These are phyloP conservation scores for Mycalesis mineus DNA, from an alignment of 2,888 invertebrate species.

Conservation along the genomic window DNA sequence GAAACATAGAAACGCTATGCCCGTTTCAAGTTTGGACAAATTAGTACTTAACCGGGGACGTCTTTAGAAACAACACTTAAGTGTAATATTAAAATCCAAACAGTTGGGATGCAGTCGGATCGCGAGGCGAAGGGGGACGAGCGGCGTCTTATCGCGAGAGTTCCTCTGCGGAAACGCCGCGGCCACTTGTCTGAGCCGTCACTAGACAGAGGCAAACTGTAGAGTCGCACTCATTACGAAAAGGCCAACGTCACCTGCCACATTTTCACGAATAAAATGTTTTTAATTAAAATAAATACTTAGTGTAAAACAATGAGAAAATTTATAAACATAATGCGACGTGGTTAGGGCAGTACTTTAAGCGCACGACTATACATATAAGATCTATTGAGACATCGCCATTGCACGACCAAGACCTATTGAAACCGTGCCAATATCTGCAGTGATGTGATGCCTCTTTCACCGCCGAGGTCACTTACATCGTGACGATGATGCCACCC, in stretches of 20 bases:
- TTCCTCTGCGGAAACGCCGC: conserved; percentile 63
- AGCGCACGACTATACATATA: too few species aligned
- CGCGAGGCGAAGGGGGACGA: conserved; percentile 33
- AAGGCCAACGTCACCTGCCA: too few species aligned
- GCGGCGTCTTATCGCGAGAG: conserved; percentile 61
- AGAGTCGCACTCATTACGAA: conserved; percentile 31
- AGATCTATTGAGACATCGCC: too few species aligned
- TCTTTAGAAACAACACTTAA: conserved; percentile 74
- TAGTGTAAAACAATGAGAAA: too few species aligned
- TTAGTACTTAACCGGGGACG: conserved; percentile 67
- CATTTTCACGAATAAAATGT: not conserved
- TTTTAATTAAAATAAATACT: too few species aligned
- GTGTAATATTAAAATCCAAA: conserved; percentile 75
- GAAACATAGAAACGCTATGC: conserved; percentile 45
- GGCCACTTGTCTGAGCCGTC: conserved; percentile 55
- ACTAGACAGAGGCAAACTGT: conserved; percentile 30
- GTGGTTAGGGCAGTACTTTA: too few species aligned
- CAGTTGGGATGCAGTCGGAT: conserved; percentile 48
- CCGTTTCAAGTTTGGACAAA: conserved; percentile 65
- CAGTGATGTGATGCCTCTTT: too few species aligned
- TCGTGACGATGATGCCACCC: too few species aligned
- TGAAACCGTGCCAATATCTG: too few species aligned
- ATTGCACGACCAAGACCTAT: too few species aligned
- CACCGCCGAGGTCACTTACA: too few species aligned
- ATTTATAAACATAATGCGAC: too few species aligned